phyloP scores from a whole-genome alignment of 2,888 invertebrate species.

The Suillia variegata region DNA sequence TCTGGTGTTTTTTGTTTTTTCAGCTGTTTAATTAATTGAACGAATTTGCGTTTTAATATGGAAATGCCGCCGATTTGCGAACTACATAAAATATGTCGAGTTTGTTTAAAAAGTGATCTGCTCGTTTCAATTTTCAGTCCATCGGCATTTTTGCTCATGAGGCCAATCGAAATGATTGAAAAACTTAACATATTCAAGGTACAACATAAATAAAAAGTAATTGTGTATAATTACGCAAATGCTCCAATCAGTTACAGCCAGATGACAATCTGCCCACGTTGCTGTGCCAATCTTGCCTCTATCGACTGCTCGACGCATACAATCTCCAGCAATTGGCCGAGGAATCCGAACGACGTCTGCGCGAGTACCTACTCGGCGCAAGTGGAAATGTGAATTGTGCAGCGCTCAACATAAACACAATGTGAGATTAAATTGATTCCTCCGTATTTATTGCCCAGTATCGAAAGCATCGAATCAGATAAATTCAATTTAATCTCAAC shows the following conservation, averaged over 20 bases:
- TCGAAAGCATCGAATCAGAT: constrained; percentile 11
- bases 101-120: constrained; percentile 48
- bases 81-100: constrained; percentile 48
- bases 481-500: constrained; percentile 39
- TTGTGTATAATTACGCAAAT: no score
- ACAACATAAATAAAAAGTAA: constrained; percentile 24
- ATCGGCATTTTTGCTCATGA: constrained; percentile 25
- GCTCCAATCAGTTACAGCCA: constrained; percentile 23
- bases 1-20: not conserved
- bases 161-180: constrained; percentile 49
- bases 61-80: no score
- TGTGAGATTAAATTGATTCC: constrained; percentile 36
- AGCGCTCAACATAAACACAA: constrained; percentile 8
- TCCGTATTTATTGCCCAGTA: constrained; percentile 4
- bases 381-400: constrained; percentile 27
- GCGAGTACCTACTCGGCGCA: constrained; percentile 32
- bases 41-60: no score
- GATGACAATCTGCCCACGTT: constrained; percentile 46
- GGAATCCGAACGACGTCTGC: constrained; percentile 44
- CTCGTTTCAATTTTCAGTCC: constrained; percentile 45
- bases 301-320: constrained; percentile 48
- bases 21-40: no score
- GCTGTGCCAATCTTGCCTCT: constrained; percentile 49
- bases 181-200: constrained; percentile 45
- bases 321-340: constrained; percentile 50